phyloP scores from a whole-genome alignment of 1,140 invertebrate species.

The Lanistes nyassanus region DNA sequence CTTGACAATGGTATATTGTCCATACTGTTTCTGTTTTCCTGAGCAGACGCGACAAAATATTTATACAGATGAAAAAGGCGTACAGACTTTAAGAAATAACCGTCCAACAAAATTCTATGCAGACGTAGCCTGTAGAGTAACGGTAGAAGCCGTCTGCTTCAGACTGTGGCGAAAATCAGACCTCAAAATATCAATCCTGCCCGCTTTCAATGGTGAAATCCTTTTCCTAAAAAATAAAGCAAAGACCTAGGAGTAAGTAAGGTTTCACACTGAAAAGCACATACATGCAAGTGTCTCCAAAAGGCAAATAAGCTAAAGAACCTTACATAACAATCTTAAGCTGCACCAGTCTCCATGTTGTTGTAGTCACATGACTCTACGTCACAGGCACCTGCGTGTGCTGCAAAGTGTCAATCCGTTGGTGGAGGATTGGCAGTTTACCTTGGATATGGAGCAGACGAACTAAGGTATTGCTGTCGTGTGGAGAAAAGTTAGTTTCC shows the following conservation, averaged over 20 bases:
- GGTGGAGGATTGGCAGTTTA: conserved; percentile 23
- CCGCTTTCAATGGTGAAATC: too few relatives aligned
- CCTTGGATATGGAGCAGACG: conserved; percentile 29
- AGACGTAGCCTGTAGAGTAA: too few relatives aligned
- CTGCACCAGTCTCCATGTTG: conserved; percentile 33
- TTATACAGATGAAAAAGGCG: background rate
- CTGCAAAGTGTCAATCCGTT: conserved; percentile 8
- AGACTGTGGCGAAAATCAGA: background rate
- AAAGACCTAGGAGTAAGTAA: background rate
- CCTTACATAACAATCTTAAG: background rate
- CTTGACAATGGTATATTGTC: conserved; percentile 54
- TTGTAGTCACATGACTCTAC: conserved; percentile 46
- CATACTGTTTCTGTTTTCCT: conserved; percentile 37
- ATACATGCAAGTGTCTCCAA: background rate
- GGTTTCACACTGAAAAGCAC: too few relatives aligned
- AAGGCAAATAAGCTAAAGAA: background rate
- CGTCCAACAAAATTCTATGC: too few relatives aligned
- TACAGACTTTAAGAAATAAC: too few relatives aligned
- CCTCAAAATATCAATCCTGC: too few relatives aligned
- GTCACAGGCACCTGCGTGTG: conserved; percentile 38
- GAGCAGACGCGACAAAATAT: conserved; percentile 33
- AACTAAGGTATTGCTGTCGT: background rate
- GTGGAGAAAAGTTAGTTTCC: conserved; percentile 17
- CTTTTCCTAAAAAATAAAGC: background rate
- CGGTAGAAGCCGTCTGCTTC: conserved; percentile 1